Conservation (phyloP, 2,113 vertebrate species). For the Aythya baeri region DNA sequence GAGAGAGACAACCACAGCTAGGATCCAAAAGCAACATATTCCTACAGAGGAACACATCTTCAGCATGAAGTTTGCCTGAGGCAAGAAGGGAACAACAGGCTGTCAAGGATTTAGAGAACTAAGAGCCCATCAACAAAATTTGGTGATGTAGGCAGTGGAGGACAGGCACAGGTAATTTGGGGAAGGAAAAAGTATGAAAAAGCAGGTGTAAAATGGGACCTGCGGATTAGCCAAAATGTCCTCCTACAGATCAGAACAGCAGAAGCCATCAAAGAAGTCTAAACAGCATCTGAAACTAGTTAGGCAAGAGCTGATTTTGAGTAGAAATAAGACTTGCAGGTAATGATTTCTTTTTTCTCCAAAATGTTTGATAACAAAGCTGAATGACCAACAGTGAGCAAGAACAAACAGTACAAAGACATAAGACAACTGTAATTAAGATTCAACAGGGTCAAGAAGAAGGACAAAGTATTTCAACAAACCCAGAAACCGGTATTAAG, state of each 20-base stretch:
- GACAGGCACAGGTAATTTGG: not conserved
- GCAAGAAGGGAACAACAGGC: not conserved
- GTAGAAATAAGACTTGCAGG: not conserved
- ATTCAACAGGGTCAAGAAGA: not conserved
- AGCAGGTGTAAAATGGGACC: not conserved
- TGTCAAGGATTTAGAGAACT: not conserved
- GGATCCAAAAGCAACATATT: not conserved
- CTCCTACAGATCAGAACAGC: not conserved
- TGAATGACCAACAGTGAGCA: not conserved
- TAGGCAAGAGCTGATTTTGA: not conserved
- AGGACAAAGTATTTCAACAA: not conserved
- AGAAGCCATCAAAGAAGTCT: not conserved
- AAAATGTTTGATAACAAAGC: not conserved
- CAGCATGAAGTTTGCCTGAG: not conserved
- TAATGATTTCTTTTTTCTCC: not conserved
- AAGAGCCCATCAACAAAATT: not conserved
- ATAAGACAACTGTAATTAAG: not conserved
- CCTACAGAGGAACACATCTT: fast-evolving
- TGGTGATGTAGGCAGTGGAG: not conserved
- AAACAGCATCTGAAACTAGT: not conserved
- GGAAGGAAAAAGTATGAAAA: not conserved
- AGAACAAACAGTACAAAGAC: not conserved
- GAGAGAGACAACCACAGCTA: not conserved
- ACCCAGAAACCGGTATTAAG: not conserved
- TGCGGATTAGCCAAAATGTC: not conserved